Base-by-base conservation (phyloP, 2,113 vertebrate species). In the Antechinus stuartii region DNA sequence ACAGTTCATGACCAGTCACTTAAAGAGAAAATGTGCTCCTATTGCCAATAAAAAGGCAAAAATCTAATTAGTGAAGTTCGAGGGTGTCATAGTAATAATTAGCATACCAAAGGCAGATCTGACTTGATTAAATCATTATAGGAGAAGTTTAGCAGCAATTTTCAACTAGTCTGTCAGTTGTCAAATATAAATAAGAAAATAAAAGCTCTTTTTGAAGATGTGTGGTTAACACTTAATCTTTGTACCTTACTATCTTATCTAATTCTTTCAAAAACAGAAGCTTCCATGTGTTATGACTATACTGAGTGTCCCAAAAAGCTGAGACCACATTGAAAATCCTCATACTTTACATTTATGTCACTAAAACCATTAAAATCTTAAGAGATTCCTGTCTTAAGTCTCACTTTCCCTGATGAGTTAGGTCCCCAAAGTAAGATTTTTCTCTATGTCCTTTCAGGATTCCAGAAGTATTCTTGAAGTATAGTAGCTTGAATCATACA, bases 81-180 rank as follows among this genome's bases (percentile, higher is more conserved):
- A 95, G 92, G 47, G 5, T 94, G 46, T 90, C 54, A 93, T 93
- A 76, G 91, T 94, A 92, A 94, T 90, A 54, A 95, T 95, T 92
- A 91, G 54, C 56, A 57, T 89, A 95, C 5, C 61, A 94, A 93
- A 90, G 27, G 7, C 7, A 55, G 91, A 91, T 84, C 22, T 91
- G 35, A 94, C 26, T 97, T 96, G 42, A 97, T 96, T 94, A 95
- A 93, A 16, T 93, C 90, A 90, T 92, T 97, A 27, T 35, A 49
- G 2, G 56, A 53, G 91, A 52, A 96, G 30, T 54, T 90, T 54
- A 93, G 19, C 24, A 91, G 49, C 5, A 55, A 94, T 91, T 93
- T 47, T 91, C n/a, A 95, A 91, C 68, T 90, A 76, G 55, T 55
- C 42, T 56, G 46, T 89, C 47, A 57, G 91, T 46, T 94, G 49